Percentiles rank a stretch among this genome's conserved stretches.
These are phyloP conservation scores for Salmo trutta DNA, from an alignment of 2,797 vertebrate genomes.

Conservation along the genomic window DNA sequence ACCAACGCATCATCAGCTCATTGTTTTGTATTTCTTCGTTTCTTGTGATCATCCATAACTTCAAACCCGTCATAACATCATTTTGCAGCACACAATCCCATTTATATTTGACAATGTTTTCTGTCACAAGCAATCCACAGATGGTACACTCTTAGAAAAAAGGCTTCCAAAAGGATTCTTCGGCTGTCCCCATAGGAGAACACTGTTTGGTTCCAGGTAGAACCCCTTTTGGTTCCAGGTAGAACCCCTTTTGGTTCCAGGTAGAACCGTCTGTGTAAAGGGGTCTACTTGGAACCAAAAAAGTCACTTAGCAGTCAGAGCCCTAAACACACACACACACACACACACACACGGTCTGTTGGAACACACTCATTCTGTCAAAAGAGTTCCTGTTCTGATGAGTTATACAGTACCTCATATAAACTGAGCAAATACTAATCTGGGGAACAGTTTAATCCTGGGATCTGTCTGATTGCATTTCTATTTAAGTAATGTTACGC, in stretches of 20 bases:
- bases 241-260: no score
- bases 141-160: neutral
- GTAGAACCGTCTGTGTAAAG: no score
- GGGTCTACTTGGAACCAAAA: no score
- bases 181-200: no score
- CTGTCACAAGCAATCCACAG: neutral
- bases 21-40: neutral
- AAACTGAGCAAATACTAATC: neutral
- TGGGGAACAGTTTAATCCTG: neutral
- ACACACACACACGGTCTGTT: constrained; percentile 4
- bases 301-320: constrained; percentile 1
- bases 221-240: no score
- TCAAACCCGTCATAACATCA: neutral
- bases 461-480: neutral
- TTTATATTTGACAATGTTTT: neutral
- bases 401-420: neutral
- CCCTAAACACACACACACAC: constrained; percentile 10
- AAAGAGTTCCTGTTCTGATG: neutral
- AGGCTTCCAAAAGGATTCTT: no score
- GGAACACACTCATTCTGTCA: neutral
- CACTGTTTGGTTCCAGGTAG: no score
- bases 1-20: neutral
- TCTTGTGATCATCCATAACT: neutral
- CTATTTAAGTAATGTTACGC: neutral
- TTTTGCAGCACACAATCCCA: neutral